Percentiles rank a stretch among this genome's conserved stretches.
phyloP scores from a whole-genome alignment of 2,113 vertebrate species.

The Silurus glanis region DNA sequence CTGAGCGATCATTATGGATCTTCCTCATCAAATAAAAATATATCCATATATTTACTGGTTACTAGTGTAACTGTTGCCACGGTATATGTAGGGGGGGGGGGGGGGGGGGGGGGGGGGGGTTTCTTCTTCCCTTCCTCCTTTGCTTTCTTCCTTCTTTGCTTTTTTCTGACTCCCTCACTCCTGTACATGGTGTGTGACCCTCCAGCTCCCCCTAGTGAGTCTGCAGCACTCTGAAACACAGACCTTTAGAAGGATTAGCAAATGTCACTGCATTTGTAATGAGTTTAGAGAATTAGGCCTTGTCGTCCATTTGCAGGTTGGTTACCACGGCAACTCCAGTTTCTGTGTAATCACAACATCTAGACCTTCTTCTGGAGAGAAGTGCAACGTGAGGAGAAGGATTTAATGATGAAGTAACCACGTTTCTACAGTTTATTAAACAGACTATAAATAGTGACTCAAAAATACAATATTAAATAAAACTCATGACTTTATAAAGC shows the following conservation, averaged over 20 bases:
- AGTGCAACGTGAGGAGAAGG: slow-evolving; percentile 6
- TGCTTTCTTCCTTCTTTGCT: neutral
- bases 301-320: slow-evolving; percentile 11
- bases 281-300: slow-evolving; percentile 40
- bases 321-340: slow-evolving; percentile 50
- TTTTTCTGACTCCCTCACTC: neutral
- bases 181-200: neutral
- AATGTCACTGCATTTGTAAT: slow-evolving; percentile 56
- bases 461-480: too few species aligned
- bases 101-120: neutral
- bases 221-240: neutral
- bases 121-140: neutral
- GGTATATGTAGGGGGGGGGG: neutral
- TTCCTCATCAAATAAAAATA: slow-evolving; percentile 6
- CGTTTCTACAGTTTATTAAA: neutral
- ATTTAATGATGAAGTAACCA: slow-evolving; percentile 20
- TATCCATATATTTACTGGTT: neutral
- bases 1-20: neutral
- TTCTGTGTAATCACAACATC: neutral
- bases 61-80: slow-evolving; percentile 31
- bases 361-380: slow-evolving; percentile 7
- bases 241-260: slow-evolving; percentile 37
- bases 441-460: neutral
- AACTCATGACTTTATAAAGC: too few species aligned
- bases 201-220: slow-evolving; percentile 51